Percentiles rank a stretch among this genome's conserved stretches.
phyloP scores from a whole-genome alignment of 2,888 invertebrate species.

The Acronicta alni region DNA sequence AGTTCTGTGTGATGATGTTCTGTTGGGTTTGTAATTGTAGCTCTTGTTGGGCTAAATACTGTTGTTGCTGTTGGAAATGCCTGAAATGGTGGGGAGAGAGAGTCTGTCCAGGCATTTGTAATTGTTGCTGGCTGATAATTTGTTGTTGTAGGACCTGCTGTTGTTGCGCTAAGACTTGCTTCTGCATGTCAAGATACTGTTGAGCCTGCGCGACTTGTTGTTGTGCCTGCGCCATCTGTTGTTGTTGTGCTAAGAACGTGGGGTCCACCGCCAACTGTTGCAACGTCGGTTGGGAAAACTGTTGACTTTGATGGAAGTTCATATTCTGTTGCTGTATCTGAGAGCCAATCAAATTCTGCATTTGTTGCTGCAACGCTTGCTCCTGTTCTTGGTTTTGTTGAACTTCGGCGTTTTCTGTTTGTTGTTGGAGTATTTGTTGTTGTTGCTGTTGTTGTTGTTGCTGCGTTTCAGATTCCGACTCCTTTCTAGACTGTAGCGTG shows the following conservation, averaged over 20 bases:
- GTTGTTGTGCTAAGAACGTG: slow-evolving; percentile 78
- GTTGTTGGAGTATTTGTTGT: slow-evolving; percentile 61
- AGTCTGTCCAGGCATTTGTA: slow-evolving; percentile 84
- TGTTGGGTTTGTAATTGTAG: slow-evolving; percentile 87
- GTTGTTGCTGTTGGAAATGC: slow-evolving; percentile 82
- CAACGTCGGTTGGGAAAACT: slow-evolving; percentile 74
- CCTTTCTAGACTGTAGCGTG: slow-evolving; percentile 78
- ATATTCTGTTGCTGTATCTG: slow-evolving; percentile 77
- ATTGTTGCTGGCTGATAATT: slow-evolving; percentile 79
- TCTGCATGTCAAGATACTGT: slow-evolving; percentile 85
- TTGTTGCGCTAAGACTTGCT: slow-evolving; percentile 84
- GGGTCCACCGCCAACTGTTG: slow-evolving; percentile 72
- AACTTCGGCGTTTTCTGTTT: slow-evolving; percentile 60
- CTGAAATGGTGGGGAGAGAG: slow-evolving; percentile 82
- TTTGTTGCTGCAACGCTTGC: slow-evolving; percentile 69
- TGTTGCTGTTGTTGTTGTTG: slow-evolving; percentile 66
- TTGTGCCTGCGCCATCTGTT: slow-evolving; percentile 84
- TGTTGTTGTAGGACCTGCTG: slow-evolving; percentile 87
- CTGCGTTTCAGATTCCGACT: slow-evolving; percentile 79
- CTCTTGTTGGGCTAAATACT: slow-evolving; percentile 87
- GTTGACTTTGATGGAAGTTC: slow-evolving; percentile 76
- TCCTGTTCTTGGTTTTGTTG: slow-evolving; percentile 67
- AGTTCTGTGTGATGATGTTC: slow-evolving; percentile 88
- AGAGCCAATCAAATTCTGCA: slow-evolving; percentile 74
- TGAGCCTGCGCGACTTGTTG: slow-evolving; percentile 84